Evolutionary conservation across 2,113 vertebrate genomes (phyloP), one percentile per base, ranked within the genome.

Genomic region (Vidua chalybeata): DNA sequence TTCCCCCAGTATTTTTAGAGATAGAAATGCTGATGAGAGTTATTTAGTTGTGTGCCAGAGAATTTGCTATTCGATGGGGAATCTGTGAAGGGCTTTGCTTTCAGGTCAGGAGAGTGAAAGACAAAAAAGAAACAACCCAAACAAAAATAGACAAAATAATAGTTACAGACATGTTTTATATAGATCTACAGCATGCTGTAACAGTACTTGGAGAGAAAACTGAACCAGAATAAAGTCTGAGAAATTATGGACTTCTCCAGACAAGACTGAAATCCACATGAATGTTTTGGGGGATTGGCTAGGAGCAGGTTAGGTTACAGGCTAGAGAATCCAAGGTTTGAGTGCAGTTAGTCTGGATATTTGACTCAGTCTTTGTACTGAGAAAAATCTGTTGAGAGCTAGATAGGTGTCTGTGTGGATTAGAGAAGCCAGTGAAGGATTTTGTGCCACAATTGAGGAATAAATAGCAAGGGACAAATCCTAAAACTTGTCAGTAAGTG

Each of bases 1-100:
- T n/a, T 1, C 2, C 7, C 26, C 3, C 24, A 67, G 26, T 72
- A 30, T 66, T 88, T 94, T 95, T 69, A 80, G 90, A 88, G 62
- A 30, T 45, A 43, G 52, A 90, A 77, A 81, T 85, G 24, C 81
- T 94, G 88, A 90, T 90, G 49, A 4, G 1, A 46, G 66, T 91
- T 92, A 37, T 67, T 90, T 92, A 75, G 72, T 76, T 83, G 52
- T 83, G 35, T 85, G 54, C 68, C 64, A 84, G 81, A 92, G 46
- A n/a, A 48, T 74, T 94, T 96, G 55, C 73, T 95, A 3, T 94
- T 82, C 43, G 39, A 81, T 91, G 48, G 67, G 72, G 37, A 31
- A 88, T 89, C 54, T 91, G 59, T 89, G 77, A 75, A 91, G 72
- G 76, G 27, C 52, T 95, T 87, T 93, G 52, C 80, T 77, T 89